Base-by-base conservation (phyloP, 1,140 invertebrate genomes). In the Meloidogyne floridensis region DNA sequence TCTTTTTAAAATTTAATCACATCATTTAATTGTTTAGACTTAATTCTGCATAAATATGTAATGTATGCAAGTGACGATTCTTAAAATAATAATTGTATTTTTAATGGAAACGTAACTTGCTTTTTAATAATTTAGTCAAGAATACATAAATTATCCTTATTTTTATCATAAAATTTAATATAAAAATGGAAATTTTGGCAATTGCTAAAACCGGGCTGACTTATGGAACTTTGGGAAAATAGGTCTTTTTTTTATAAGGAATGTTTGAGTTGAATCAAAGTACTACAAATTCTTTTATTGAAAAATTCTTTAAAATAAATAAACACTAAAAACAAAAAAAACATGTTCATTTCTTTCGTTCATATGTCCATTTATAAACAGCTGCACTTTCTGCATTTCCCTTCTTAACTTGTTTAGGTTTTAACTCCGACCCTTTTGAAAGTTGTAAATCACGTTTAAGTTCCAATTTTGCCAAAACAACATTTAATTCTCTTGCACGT, bases 401-500 rank as follows among this genome's bases (percentile, higher is more conserved):
- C 15, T 91, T 90, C 83, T 92, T 91, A 0, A 96, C 84, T 86
- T 92, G 86, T 80, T 92, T 91, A 92, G 94, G 2, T 93, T 94
- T 83, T 91, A 91, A 70, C 90, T 87, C 86, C 18, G 71, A 78
- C n/a, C 73, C 80, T 9, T 70, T 71, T 74, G 85, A 85, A 75
- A 91, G 90, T 79, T 94, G 92, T 9, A 97, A 89, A 74, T 93
- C 92, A 81, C 92, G 93, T 86, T 94, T 93, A 1, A 96, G 87
- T 91, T 95, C 93, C 88, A 98, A 92, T 91, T 97, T 97, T 84
- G 94, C 92, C 85, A 95, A 93, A 20, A 96, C 93, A 7, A 96
- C 91, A 2, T 91, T 91, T 2, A 98, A 91, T 88, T 96, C 93
- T 72, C 93, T 93, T 90, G 96, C 95, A 72, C 96, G 92, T 13